A percentile compares a stretch with the other conserved stretches of the same genome.
These are phyloP conservation scores for Sabatieria punctata DNA, from an alignment of 2,888 invertebrate genomes.

Conservation along the genomic window DNA sequence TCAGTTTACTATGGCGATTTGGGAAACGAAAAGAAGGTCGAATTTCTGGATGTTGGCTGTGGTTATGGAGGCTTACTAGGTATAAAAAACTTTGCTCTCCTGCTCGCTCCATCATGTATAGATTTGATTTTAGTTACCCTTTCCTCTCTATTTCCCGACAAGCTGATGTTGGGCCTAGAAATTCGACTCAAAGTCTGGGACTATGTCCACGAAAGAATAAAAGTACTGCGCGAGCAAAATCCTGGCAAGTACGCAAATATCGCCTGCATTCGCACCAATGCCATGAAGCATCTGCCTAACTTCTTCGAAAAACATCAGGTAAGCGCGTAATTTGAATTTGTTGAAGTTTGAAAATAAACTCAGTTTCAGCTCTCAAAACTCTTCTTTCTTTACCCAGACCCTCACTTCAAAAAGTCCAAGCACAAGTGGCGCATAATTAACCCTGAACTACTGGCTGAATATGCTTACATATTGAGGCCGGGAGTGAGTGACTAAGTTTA, in stretches of 20 bases:
- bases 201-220: conserved; percentile 85
- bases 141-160: conserved; percentile 72
- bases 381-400: conserved; percentile 97
- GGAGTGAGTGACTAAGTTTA: conserved; percentile 32
- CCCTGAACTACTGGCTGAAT: conserved; percentile 75
- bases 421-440: conserved; percentile 99
- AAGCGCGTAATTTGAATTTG: conserved; percentile 12
- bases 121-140: conserved; percentile 63
- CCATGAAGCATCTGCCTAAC: conserved; percentile 98
- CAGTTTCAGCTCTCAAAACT: conserved; percentile 66
- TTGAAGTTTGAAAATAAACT: too few species aligned
- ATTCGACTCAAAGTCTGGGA: conserved; percentile 95
- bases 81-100: conserved; percentile 30
- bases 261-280: conserved; percentile 83
- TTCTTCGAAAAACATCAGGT: conserved; percentile 86
- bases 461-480: conserved; percentile 74
- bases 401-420: conserved; percentile 95
- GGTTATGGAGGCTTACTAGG: conserved; percentile 88
- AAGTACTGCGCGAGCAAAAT: conserved; percentile 58
- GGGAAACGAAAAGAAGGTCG: conserved; percentile 40
- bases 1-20: conserved; percentile 44
- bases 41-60: conserved; percentile 91
- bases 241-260: conserved; percentile 70
- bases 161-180: conserved; percentile 79
- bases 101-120: too few species aligned